Evolutionary conservation across 2,888 invertebrate species (phyloP), one percentile per base, ranked within the genome.

Genomic region (Epicampocera succincta): DNA sequence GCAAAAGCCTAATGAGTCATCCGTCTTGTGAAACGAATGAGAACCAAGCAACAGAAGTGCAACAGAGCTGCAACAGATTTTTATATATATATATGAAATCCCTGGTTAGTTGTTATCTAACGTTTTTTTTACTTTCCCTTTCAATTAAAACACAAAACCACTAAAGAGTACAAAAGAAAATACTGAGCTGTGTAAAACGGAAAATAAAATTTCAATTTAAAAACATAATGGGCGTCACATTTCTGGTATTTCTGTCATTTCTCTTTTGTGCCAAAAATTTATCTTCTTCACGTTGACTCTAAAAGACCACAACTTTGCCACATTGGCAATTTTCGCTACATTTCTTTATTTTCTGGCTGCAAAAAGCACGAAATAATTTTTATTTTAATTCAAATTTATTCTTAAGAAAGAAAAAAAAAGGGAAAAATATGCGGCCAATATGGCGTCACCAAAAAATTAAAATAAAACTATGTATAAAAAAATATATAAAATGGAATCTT

Each of bases 361-460:
- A 42, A 17, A 56, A 48, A 65, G 29, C 50, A 25, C 13, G 8
- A 65, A 65, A 56, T 58, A 76, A 61, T 33, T 38, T 21, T 33
- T 33, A 77, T 61, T 63, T 63, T 77, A 68, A 68, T 74, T 77
- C 42, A 73, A 81, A 81, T 81, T 81, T 77, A 81, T 81, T 77
- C 69, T 66, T 3, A 56, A 44, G n/a, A 33, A 78, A 65, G 60
- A 65, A 63, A 40, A 72, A 68, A 46, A 33, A 13, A n/a, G 1
- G 17, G 15, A 44, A 44, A 65, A 58, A 52, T 56, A 9, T 40
- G 48, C 48, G 63, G 33, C 54, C 66, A 72, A 60, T 50, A 48
- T 71, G 76, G 76, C 76, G 80, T 63, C 80, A 72, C 19, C 33
- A 12, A 46, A 75, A 61, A 50, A 54, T n/a, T 11, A 46, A 42